These are phyloP conservation scores for Esperia sulphurella DNA, from an alignment of 2,888 invertebrate genomes.

Conservation along the genomic window DNA sequence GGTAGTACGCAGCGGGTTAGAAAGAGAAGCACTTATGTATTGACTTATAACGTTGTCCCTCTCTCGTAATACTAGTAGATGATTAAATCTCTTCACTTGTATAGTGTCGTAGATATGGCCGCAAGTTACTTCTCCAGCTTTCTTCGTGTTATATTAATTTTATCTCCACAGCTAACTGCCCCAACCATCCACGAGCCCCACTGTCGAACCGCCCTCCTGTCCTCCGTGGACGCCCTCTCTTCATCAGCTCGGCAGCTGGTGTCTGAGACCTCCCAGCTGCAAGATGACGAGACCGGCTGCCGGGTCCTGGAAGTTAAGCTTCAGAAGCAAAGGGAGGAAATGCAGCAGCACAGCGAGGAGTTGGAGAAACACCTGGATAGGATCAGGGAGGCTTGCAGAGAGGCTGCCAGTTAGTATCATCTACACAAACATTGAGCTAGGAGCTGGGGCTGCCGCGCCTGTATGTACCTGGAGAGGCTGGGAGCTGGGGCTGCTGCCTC, in stretches of 20 bases:
- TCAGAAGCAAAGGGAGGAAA: constrained; percentile 11
- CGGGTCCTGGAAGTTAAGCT: constrained; percentile 1
- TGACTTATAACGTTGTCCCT: too few species aligned
- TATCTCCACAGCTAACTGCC: constrained; percentile 20
- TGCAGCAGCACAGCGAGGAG: constrained; percentile 17
- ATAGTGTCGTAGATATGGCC: too few species aligned
- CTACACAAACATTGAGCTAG: too few species aligned
- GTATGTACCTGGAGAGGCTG: too few species aligned
- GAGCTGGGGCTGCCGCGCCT: too few species aligned
- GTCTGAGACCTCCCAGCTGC: constrained; percentile 13
- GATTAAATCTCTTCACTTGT: too few species aligned
- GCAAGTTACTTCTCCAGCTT: too few species aligned
- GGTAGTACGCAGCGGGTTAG: too few species aligned
- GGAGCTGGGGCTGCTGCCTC: too few species aligned
- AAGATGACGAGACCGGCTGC: constrained; percentile 11
- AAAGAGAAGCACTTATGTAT: too few species aligned
- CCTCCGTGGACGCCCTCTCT: constrained; percentile 16
- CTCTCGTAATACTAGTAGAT: too few species aligned
- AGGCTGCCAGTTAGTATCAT: constrained; percentile 1
- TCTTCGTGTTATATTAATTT: too few species aligned
- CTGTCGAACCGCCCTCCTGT: constrained; percentile 19
- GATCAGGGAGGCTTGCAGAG: constrained; percentile 22
- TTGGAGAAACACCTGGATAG: constrained; percentile 25
- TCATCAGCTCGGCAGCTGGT: constrained; percentile 14
- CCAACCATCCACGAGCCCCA: constrained; percentile 18